Base-by-base conservation (phyloP, 2,888 invertebrate species). In the Pristionchus mayeri region DNA sequence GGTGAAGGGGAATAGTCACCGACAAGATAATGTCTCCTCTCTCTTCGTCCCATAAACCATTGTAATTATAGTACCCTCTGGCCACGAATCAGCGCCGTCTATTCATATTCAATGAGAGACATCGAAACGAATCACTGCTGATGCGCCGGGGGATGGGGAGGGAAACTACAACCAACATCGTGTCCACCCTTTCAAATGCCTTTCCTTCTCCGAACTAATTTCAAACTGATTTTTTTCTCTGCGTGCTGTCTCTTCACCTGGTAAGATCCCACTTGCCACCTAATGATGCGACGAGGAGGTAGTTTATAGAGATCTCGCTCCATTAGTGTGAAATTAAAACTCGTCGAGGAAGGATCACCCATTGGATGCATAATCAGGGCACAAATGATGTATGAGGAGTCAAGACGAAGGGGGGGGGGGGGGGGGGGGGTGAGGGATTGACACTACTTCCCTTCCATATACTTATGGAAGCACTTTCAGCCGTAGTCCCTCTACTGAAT, bases 121-220 rank as follows among this genome's bases (percentile, higher is more conserved):
- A 54, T 63, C 13, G 67, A 37, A 27, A 67, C 67, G 67, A 67
- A 37, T 37, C 34, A 37, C 37, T 27, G 67, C 16, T 67, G 57
- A 60, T 27, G 9, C 27, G 30, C 24, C 24, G 57, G 13, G 57
- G 57, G 13, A 24, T 9, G 21, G 57, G 30, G 13, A 30, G 21
- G 67, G 37, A 48, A n/a, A 44, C 75, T 75, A 44, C 75, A 48
- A 75, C 48, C 75, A 37, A n/a, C 71, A 21, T 71, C 75, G 27
- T 75, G 24, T 75, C 75, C n/a, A 75, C 75, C 48, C n/a, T n/a
- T 75, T 67, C 67, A 67, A n/a, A n/a, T n/a, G n/a, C 67, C 34
- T 67, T 34, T 67, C 67, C 57, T 60, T 60, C 37, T 37, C 27
- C 67, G 27, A 37, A 67, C 37, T 34, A n/a, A 34, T 37, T 21